Conservation (phyloP, 2,113 vertebrate species). For the Myrmecobius fasciatus region DNA sequence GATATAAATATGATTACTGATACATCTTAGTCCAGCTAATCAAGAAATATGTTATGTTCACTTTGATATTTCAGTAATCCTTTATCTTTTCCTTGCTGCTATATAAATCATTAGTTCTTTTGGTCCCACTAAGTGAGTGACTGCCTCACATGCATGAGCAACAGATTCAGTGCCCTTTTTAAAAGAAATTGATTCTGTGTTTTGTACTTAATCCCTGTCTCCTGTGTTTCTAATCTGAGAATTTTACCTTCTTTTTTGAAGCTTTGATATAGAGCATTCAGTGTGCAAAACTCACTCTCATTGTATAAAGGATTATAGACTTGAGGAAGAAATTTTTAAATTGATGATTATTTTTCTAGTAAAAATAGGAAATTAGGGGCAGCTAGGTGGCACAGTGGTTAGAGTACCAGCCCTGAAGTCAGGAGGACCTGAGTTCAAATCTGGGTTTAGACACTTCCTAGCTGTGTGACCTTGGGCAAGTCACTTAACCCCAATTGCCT, state of each 20-base stretch:
- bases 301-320: neutral
- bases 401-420: too few species aligned
- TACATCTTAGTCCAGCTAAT: neutral
- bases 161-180: neutral
- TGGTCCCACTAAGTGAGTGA: neutral
- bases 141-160: neutral
- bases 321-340: constrained; percentile 18
- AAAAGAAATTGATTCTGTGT: neutral
- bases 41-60: neutral
- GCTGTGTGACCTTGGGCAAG: too few species aligned
- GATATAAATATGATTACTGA: neutral
- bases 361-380: constrained; percentile 23
- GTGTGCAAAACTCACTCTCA: neutral
- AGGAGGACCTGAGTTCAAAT: too few species aligned
- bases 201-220: constrained; percentile 23
- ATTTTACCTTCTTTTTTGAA: constrained; percentile 37
- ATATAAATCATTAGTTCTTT: neutral
- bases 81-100: neutral
- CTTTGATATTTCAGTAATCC: constrained; percentile 23
- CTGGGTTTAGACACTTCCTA: too few species aligned
- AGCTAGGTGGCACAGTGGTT: too few species aligned
- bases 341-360: constrained; percentile 30
- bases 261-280: neutral
- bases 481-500: too few species aligned
- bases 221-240: neutral